These are phyloP conservation scores for Apoda limacodes DNA, from an alignment of 2,888 invertebrate genomes.

Conservation along the genomic window DNA sequence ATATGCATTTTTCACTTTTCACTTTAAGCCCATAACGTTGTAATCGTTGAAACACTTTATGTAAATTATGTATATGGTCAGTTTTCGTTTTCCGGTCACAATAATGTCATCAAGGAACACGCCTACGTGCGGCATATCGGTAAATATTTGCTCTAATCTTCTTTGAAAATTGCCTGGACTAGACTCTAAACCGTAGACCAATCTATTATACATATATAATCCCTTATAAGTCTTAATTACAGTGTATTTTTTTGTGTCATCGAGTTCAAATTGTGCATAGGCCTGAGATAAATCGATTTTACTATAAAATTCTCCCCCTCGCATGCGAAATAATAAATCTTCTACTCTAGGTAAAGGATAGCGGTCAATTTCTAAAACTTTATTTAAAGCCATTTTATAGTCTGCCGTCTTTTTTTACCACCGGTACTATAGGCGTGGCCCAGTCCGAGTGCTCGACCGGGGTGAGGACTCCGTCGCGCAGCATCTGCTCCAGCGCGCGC, in stretches of 20 bases:
- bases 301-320: too few species aligned
- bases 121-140: conserved; percentile 10
- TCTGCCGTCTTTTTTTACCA: conserved; percentile 21
- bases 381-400: conserved; percentile 21
- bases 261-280: conserved; percentile 14
- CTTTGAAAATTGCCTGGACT: conserved; percentile 19
- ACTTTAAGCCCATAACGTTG: conserved; percentile 7
- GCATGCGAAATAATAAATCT: conserved; percentile 16
- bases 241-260: conserved; percentile 17
- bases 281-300: conserved; percentile 14
- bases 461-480: conserved; percentile 17
- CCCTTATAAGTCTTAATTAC: conserved; percentile 22
- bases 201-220: conserved; percentile 17
- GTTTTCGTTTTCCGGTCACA: conserved; percentile 10
- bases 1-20: too few species aligned
- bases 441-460: conserved; percentile 21
- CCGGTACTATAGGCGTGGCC: too few species aligned
- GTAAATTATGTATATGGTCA: too few species aligned
- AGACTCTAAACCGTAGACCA: conserved; percentile 17
- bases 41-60: conserved; percentile 12
- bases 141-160: conserved; percentile 13
- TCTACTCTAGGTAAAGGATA: conserved; percentile 20
- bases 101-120: conserved; percentile 17
- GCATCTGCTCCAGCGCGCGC: conserved; percentile 15
- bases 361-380: too few species aligned